These are phyloP conservation scores for Cetonia aurata DNA, from an alignment of 2,888 invertebrate genomes.

Conservation along the genomic window DNA sequence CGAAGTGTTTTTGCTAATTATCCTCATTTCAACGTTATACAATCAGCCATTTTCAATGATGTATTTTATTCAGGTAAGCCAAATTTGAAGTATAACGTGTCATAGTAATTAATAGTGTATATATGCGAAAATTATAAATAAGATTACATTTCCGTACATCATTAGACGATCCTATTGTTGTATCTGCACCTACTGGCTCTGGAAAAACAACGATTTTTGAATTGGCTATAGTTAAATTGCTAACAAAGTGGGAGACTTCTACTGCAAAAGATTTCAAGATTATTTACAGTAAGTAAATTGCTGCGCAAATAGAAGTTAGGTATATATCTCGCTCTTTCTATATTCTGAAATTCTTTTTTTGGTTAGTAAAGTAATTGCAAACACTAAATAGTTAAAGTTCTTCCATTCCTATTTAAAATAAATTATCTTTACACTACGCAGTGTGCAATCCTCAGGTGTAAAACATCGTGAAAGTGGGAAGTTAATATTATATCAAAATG, in stretches of 20 bases:
- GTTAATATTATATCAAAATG: no score
- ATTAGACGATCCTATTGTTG: slow-evolving; percentile 77
- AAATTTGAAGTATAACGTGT: neutral
- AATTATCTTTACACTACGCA: no score
- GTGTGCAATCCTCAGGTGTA: no score
- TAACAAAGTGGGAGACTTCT: slow-evolving; percentile 70
- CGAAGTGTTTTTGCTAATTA: slow-evolving; percentile 69
- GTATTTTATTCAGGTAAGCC: slow-evolving; percentile 73
- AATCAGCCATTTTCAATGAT: slow-evolving; percentile 78
- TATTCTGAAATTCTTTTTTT: no score
- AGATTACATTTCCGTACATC: slow-evolving; percentile 28
- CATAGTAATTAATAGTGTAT: no score
- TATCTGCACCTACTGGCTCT: slow-evolving; percentile 86
- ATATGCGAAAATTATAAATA: neutral
- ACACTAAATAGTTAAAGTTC: no score
- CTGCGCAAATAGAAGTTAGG: no score
- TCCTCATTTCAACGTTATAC: slow-evolving; percentile 79
- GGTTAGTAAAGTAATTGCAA: no score
- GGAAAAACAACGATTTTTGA: slow-evolving; percentile 89
- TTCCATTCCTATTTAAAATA: no score
- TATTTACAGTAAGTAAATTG: slow-evolving; percentile 75
- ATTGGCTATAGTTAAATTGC: slow-evolving; percentile 78
- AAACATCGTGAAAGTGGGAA: no score
- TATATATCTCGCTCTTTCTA: no score
- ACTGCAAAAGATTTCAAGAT: slow-evolving; percentile 72